Base-by-base conservation (phyloP, 2,113 vertebrate genomes). In the Poecile atricapillus region DNA sequence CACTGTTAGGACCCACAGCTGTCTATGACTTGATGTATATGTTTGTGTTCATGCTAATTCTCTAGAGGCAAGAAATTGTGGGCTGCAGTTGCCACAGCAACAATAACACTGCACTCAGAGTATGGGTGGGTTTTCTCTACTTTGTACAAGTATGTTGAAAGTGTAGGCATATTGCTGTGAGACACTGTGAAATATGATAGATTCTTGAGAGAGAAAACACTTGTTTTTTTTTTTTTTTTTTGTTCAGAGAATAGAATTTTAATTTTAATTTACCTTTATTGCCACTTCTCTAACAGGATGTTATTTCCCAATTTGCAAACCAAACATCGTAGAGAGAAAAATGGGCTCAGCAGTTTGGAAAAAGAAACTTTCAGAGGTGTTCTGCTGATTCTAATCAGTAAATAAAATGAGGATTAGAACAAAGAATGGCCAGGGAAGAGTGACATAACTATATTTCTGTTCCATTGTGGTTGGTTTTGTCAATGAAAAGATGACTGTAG, bases 11-110 rank as follows among this genome's bases (percentile, higher is more conserved):
- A 59, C 83, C 83, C 67, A 43, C 59, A 86, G 47, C 71, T 83
- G 24, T 74, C 78, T 35, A 27, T 83, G 82, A 43, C 64, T 90
- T 80, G 49, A 33, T 65, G 25, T 62, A 18, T 35, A 16, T 81
- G 35, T 90, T 81, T 93, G 85, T 77, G 79, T 43, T 93, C 37
- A 46, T 30, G 53, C 18, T 43, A 46, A 70, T 85, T 88, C 92
- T 73, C 85, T 53, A 9, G 75, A 83, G 88, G 64, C 43, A 88
- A 68, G 92, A 83, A 81, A 31, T 8, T 89, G 88, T 86, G 56
- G 71, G 88, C 44, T 92, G 59, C n/a, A 47, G 88, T 96, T 96
- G 88, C 71, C 49, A 81, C 56, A 90, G 95, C 85, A 90, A 92
- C 93, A 77, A 49, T 64, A 93, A 92, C 82, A 90, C 35, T n/a